These are phyloP conservation scores for pig (Sus scrofa) DNA, from an alignment of 2,113 vertebrate species.

Conservation along the genomic window T2T-Sscrofa CM000813.6:21517001-21517500, in stretches of 20 bases:
- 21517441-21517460: not conserved
- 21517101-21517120: not conserved
- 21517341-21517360: not conserved
- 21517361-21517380: not conserved
- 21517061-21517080: not conserved
- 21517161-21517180: conserved; percentile 32
- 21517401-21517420: not conserved
- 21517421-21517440: not conserved
- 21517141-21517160: not conserved
- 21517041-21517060: not conserved
- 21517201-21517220: not conserved
- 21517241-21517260: not conserved
- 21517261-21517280: not conserved
- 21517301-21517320: not conserved
- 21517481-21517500: not conserved
- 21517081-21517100: not conserved
- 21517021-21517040: not conserved
- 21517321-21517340: not conserved
- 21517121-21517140: not conserved
- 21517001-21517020: not conserved
- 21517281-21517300: not conserved
- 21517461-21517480: not conserved
- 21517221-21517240: not conserved
- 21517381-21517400: not conserved
- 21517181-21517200: conserved; percentile 19